Base-by-base conservation (phyloP, 2,113 vertebrate species). In the Laticauda laticaudata region DNA sequence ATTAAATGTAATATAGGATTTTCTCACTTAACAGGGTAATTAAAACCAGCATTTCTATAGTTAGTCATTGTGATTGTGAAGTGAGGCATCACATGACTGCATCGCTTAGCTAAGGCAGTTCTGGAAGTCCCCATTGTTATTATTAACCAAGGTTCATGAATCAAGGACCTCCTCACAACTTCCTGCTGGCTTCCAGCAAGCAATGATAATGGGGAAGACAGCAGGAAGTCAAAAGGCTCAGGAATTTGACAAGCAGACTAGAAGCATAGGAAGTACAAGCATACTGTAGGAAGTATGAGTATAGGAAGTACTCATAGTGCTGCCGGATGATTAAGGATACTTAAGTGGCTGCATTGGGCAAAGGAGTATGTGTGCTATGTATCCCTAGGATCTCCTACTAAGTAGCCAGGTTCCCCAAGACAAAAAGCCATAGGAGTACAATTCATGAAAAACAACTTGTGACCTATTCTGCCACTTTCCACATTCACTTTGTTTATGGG, bases 1-100 rank as follows among this genome's bases (percentile, higher is more conserved):
- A 89, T 95, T 95, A 96, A 97, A 96, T 1, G 14, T 91, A 92
- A 91, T 94, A 93, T 34, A 75, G 69, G 15, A 39, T 39, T n/a
- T 39, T 18, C n/a, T 75, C 29, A 34, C 15, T 75, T 75, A 81
- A 81, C 7, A 43, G 18, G 75, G 34, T 43, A 39, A 39, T 81
- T 43, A 20, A 34, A 39, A 39, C n/a, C 5, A 20, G 69, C 2
- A 43, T 81, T 81, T 81, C 75, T 34, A 43, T 21, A 5, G 18
- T 34, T 81, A 81, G 39, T 4, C 34, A 39, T 39, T 21, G 69
- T 75, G 15, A 18, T 75, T 34, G n/a, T 81, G 1, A 81, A 8
- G 18, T 34, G 14, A 0, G 5, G 14, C 1, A 15, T 15, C 64
- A 75, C 29, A 5, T 75, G 64, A 75, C 5, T 6, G n/a, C 34